Evolutionary conservation across 1,140 invertebrate genomes (phyloP), one percentile per base, ranked within the genome.

Genomic region (Neuroterus valhalla): DNA sequence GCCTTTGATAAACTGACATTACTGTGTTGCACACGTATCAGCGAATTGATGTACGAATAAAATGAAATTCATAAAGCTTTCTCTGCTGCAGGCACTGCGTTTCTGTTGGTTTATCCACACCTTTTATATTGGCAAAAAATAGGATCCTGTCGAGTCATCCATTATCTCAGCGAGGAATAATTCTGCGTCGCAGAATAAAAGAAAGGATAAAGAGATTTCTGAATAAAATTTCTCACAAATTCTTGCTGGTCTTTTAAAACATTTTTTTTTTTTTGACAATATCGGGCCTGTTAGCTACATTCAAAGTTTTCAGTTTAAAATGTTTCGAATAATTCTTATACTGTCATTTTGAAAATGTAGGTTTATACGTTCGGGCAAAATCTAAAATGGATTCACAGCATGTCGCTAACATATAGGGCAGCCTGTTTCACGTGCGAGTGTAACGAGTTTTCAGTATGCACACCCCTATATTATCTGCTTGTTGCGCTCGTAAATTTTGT

Each of bases 401-500:
- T 23, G 14, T 55, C 50, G 50, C 23, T 23, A 55, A 55, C 48
- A 52, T 21, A 52, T 52, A 19, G 48, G 1, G 14, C 3, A 38
- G 31, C 31, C 31, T 38, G 10, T 38, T 38, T 38, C 31, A 38
- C 6, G 8, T 38, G 31, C 31, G 4, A 38, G 31, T 38, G 6
- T 38, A 38, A 38, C 5, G 31, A 38, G 31, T 38, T 10, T 38
- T 38, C 31, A 8, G 31, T 1, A 38, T 38, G 5, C 1, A 38
- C 3, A 38, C 31, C 31, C 31, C 6, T 38, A 10, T 38, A 38
- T 8, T n/a, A n/a, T n/a, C n/a, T 8, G 50, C 23, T 55, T 55
- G 50, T 62, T 62, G 55, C 55, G 21, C 55, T 62, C 55, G 55
- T 62, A 62, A 62, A 62, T 62, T 62, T 62, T n/a, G 4, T 31